These are phyloP conservation scores for Emydura subglobosa DNA, from an alignment of 2,113 vertebrate species.

Conservation along the genomic window DNA sequence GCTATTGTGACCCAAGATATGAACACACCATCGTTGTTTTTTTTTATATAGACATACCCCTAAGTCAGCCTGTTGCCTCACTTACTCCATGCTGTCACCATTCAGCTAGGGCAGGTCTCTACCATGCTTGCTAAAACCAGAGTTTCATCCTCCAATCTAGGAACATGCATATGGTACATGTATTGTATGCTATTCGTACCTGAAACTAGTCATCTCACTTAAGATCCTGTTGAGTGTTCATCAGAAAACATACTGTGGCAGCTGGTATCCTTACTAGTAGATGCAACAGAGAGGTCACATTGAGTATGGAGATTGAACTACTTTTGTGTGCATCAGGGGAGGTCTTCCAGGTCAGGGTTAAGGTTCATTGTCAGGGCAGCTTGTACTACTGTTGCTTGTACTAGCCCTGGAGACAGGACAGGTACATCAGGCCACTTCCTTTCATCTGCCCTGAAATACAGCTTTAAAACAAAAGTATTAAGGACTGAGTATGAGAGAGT, in stretches of 20 bases:
- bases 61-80: background rate
- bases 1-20: background rate
- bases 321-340: background rate
- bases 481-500: background rate
- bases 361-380: background rate
- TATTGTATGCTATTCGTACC: background rate
- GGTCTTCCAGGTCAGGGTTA: background rate
- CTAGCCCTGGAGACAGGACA: too few relatives aligned
- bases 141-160: background rate
- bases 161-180: fast-evolving
- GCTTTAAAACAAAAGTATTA: background rate
- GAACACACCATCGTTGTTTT: background rate
- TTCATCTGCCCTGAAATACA: background rate
- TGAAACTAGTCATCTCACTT: background rate
- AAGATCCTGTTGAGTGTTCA: background rate
- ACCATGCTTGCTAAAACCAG: background rate
- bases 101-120: background rate
- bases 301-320: background rate
- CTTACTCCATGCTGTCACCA: background rate
- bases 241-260: background rate
- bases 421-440: background rate
- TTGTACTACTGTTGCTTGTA: background rate
- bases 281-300: background rate
- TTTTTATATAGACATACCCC: background rate
- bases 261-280: background rate